These are phyloP conservation scores for Lagocephalus sceleratus DNA, from an alignment of 2,797 vertebrate species.

Conservation along the genomic window DNA sequence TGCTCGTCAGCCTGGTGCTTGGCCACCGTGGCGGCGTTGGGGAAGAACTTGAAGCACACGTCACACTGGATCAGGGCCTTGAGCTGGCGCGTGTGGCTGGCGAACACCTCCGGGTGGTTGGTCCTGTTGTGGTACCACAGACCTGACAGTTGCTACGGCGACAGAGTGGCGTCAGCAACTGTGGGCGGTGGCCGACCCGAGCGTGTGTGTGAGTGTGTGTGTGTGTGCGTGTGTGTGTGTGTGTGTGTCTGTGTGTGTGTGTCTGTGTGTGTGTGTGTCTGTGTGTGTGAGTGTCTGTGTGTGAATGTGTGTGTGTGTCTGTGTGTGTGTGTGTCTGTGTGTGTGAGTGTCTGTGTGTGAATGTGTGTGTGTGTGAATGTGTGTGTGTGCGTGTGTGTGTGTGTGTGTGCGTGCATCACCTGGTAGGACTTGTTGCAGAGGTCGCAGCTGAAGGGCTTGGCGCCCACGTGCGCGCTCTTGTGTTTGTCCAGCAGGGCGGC, in stretches of 20 bases:
- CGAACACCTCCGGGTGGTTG: conserved; percentile 83
- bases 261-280: too few relatives aligned
- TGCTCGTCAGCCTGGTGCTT: conserved; percentile 82
- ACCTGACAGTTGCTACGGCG: conserved; percentile 85
- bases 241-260: too few relatives aligned
- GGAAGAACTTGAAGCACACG: conserved; percentile 83
- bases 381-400: too few relatives aligned
- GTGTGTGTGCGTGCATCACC: conserved; percentile 55
- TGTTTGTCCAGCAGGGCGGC: conserved; percentile 82
- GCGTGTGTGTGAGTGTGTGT: too few relatives aligned
- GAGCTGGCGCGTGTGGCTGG: conserved; percentile 79
- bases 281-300: too few relatives aligned
- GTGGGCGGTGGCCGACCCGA: too few relatives aligned
- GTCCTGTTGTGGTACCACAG: conserved; percentile 92
- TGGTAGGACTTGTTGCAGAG: conserved; percentile 90
- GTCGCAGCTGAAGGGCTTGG: conserved; percentile 87
- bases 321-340: too few relatives aligned
- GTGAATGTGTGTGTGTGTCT: too few relatives aligned
- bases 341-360: too few relatives aligned
- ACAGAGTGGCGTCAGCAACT: too few relatives aligned
- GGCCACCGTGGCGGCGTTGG: conserved; percentile 73
- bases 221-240: too few relatives aligned
- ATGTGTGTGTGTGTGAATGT: too few relatives aligned
- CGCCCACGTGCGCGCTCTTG: conserved; percentile 74
- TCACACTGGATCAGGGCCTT: conserved; percentile 81